Evolutionary conservation across 2,113 vertebrate species (phyloP).

Genomic region (Ascaphus truei): DNA sequence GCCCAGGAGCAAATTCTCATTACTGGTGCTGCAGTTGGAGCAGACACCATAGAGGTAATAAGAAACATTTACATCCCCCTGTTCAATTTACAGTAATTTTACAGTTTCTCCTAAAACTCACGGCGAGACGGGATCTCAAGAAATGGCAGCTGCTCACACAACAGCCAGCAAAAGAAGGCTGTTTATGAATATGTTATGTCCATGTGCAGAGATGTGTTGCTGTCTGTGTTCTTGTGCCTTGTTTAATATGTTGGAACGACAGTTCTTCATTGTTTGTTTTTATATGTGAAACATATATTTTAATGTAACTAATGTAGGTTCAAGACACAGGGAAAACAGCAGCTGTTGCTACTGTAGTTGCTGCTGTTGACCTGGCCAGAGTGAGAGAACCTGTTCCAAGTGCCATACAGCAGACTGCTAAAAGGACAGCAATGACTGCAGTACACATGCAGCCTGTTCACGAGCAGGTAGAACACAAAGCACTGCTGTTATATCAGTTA

Average conservation of each 20-base stretch:
- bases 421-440: slow-evolving; percentile 69
- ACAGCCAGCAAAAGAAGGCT: no score
- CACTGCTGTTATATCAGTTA: slow-evolving; percentile 15
- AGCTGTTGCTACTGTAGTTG: slow-evolving; percentile 80
- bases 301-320: slow-evolving; percentile 57
- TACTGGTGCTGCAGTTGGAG: slow-evolving; percentile 45
- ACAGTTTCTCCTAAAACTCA: no score
- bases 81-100: no score
- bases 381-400: slow-evolving; percentile 68
- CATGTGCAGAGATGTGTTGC: no score
- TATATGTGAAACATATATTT: slow-evolving; percentile 40
- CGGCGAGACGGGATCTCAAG: no score
- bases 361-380: slow-evolving; percentile 85
- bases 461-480: slow-evolving; percentile 67
- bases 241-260: neutral
- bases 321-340: slow-evolving; percentile 70
- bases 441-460: slow-evolving; percentile 62
- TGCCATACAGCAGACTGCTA: slow-evolving; percentile 63
- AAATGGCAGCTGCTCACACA: no score
- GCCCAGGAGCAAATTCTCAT: slow-evolving; percentile 66
- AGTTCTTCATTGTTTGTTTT: neutral
- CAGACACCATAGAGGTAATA: slow-evolving; percentile 58
- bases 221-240: neutral
- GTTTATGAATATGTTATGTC: no score
- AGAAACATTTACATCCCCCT: no score